These are phyloP conservation scores for Limanda limanda DNA, from an alignment of 2,113 vertebrate genomes.

Conservation along the genomic window DNA sequence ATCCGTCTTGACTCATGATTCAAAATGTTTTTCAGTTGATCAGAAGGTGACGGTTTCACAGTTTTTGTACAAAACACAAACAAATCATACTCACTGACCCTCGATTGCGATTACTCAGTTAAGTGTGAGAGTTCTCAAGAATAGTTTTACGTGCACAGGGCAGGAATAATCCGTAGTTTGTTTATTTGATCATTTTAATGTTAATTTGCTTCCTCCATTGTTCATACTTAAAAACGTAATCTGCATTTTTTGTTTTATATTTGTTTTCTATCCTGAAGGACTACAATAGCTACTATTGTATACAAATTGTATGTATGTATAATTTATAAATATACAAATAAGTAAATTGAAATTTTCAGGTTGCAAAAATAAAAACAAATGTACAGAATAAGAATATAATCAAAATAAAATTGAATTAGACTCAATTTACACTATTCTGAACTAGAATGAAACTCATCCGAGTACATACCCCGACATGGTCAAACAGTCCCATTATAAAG, in stretches of 20 bases:
- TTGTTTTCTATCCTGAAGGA: no score
- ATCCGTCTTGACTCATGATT: neutral
- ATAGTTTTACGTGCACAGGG: no score
- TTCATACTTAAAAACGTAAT: no score
- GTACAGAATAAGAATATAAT: neutral
- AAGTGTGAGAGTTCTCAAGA: no score
- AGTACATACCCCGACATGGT: no score
- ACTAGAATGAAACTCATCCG: neutral
- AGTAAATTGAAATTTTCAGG: no score
- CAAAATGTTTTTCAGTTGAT: neutral
- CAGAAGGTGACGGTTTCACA: neutral
- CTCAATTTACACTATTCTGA: neutral
- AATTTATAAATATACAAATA: neutral
- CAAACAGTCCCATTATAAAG: no score
- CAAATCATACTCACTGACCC: neutral
- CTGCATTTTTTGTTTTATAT: no score
- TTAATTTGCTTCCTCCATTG: no score
- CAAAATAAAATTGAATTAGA: neutral
- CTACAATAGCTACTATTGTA: neutral
- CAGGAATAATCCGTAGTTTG: no score
- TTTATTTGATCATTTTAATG: no score
- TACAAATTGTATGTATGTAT: neutral
- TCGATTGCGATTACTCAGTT: neutral
- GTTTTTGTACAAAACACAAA: neutral
- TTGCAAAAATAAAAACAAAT: neutral